These are phyloP conservation scores for Poecilia picta DNA, from an alignment of 2,797 vertebrate genomes.

Conservation along the genomic window DNA sequence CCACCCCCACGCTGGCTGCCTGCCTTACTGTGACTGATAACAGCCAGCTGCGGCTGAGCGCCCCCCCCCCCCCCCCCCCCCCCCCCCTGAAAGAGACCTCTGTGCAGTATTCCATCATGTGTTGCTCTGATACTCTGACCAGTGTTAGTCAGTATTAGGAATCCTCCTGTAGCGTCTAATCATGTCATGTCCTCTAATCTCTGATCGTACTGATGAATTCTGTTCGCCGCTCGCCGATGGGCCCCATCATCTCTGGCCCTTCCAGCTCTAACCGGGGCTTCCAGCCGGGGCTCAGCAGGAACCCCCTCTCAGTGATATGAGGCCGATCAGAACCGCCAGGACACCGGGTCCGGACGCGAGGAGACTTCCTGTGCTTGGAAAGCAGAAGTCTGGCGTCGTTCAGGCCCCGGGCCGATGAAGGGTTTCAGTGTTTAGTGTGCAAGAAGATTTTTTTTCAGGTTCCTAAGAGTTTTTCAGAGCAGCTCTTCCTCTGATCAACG, in stretches of 20 bases:
- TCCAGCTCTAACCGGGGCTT: conserved; percentile 7
- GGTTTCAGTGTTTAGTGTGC: too few relatives aligned
- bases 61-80: not conserved
- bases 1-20: conserved; percentile 32
- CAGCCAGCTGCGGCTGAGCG: conserved; percentile 28
- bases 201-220: conserved; percentile 40
- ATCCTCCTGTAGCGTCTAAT: conserved; percentile 1
- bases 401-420: not conserved
- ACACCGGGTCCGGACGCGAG: not conserved
- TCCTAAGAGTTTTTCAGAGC: too few relatives aligned
- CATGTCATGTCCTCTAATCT: conserved; percentile 49
- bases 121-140: conserved; percentile 8
- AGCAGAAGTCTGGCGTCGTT: conserved; percentile 5
- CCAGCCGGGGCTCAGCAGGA: conserved; percentile 74
- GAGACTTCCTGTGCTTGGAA: not conserved
- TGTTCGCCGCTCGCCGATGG: too few relatives aligned
- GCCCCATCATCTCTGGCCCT: too few relatives aligned
- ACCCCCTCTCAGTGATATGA: conserved; percentile 55
- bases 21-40: conserved; percentile 54
- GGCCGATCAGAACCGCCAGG: not conserved
- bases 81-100: not conserved
- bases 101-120: not conserved
- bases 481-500: too few relatives aligned
- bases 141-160: conserved; percentile 26
- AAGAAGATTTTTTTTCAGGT: too few relatives aligned